Evolutionary conservation across 2,113 vertebrate genomes (phyloP).

Genomic region (Stomatorhinus ivindoensis): DNA sequence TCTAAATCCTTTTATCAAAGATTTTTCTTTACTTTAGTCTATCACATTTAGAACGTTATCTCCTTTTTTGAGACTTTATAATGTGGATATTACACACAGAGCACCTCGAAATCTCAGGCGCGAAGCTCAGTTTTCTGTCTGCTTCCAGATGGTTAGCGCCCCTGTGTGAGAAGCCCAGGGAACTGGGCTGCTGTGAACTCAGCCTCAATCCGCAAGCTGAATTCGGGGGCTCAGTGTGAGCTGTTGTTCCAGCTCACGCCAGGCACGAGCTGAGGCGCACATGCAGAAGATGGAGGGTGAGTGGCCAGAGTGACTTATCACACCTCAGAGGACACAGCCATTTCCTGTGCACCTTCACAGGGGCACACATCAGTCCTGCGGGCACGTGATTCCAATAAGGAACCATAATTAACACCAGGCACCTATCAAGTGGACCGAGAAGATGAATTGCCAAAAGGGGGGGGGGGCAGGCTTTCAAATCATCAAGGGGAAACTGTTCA

Average conservation of each 20-base stretch:
- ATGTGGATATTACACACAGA: not conserved
- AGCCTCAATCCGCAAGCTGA: not conserved
- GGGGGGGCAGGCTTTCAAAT: slow-evolving; percentile 42
- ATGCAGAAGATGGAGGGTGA: slow-evolving; percentile 57
- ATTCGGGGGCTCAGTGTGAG: not conserved
- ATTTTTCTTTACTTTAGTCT: not conserved
- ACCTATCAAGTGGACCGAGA: not conserved
- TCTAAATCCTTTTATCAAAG: not conserved
- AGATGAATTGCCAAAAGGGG: slow-evolving; percentile 22
- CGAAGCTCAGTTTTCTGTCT: not conserved
- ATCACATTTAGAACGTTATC: not conserved
- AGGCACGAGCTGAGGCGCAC: slow-evolving; percentile 61
- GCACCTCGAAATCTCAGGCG: not conserved
- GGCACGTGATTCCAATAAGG: slow-evolving; percentile 73
- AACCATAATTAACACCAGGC: slow-evolving; percentile 65
- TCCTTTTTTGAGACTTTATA: not conserved
- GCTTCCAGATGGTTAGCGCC: slow-evolving; percentile 9
- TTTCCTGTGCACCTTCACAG: slow-evolving; percentile 68
- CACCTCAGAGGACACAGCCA: slow-evolving; percentile 57
- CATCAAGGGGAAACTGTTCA: slow-evolving; percentile 54
- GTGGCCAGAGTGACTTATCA: slow-evolving; percentile 51
- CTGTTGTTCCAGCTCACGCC: slow-evolving; percentile 33
- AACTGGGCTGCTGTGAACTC: not conserved
- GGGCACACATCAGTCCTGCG: slow-evolving; percentile 52
- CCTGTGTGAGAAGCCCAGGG: not conserved